Evolutionary conservation across 2,113 vertebrate genomes (phyloP).

Genomic region (Addax nasomaculatus): DNA sequence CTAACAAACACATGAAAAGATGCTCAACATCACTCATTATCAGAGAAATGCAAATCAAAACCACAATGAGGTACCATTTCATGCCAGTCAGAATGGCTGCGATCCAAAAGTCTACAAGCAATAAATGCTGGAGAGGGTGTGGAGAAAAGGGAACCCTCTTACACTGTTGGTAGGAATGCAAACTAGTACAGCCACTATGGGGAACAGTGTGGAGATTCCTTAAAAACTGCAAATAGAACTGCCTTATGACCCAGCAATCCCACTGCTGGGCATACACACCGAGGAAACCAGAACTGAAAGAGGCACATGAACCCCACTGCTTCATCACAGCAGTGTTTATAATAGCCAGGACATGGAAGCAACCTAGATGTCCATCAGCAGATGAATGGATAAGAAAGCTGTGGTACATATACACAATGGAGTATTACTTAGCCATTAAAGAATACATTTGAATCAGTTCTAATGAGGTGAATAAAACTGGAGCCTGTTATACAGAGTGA

Average conservation of each 20-base stretch:
- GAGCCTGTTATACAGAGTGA: not conserved
- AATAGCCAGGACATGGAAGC: not conserved
- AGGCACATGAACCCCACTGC: not conserved
- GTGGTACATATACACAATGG: not conserved
- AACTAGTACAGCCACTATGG: not conserved
- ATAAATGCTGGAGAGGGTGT: no score
- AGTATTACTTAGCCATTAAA: not conserved
- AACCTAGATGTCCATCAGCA: not conserved
- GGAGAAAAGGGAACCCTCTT: no score
- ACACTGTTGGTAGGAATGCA: not conserved
- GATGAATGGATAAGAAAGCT: not conserved
- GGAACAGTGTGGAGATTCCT: no score
- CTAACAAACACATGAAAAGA: no score
- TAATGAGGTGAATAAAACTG: not conserved
- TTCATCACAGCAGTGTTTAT: not conserved
- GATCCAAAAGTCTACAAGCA: no score
- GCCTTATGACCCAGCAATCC: not conserved
- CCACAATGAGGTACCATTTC: no score
- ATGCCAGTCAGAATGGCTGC: no score
- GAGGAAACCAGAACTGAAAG: not conserved
- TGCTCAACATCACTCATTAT: no score
- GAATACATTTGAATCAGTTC: not conserved
- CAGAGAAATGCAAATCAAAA: no score
- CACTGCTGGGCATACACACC: not conserved
- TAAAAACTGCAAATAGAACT: not conserved